Conservation (phyloP, 2,113 vertebrate species). For the Saiga tatarica region DNA sequence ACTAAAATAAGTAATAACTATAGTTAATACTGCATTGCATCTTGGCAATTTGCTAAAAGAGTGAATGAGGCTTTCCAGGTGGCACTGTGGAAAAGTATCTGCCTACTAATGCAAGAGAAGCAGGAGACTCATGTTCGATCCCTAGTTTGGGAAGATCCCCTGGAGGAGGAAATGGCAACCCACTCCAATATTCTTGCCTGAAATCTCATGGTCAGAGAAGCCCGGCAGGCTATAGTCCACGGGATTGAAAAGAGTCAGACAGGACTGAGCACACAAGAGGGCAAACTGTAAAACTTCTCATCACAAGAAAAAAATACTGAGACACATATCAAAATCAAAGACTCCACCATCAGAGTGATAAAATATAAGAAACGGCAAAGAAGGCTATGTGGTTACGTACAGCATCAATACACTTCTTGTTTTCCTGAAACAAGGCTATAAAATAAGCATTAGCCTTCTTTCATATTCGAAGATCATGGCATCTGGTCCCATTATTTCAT, state of each 20-base stretch:
- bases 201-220: background rate
- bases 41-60: background rate
- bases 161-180: background rate
- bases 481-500: no score
- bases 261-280: background rate
- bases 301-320: background rate
- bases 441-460: no score
- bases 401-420: background rate
- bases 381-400: fast-evolving
- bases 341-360: background rate
- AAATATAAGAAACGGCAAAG: background rate
- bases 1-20: background rate
- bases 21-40: background rate
- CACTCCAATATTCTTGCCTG: background rate
- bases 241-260: background rate
- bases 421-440: background rate
- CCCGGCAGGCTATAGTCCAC: fast-evolving
- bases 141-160: background rate
- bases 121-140: background rate
- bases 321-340: background rate
- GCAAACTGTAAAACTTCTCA: background rate
- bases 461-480: background rate
- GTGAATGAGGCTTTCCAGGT: background rate
- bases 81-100: background rate
- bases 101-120: background rate